Percentiles rank a stretch among this genome's conserved stretches.
These are phyloP conservation scores for Cromileptes altivelis DNA, from an alignment of 2,113 vertebrate genomes.

Conservation along the genomic window DNA sequence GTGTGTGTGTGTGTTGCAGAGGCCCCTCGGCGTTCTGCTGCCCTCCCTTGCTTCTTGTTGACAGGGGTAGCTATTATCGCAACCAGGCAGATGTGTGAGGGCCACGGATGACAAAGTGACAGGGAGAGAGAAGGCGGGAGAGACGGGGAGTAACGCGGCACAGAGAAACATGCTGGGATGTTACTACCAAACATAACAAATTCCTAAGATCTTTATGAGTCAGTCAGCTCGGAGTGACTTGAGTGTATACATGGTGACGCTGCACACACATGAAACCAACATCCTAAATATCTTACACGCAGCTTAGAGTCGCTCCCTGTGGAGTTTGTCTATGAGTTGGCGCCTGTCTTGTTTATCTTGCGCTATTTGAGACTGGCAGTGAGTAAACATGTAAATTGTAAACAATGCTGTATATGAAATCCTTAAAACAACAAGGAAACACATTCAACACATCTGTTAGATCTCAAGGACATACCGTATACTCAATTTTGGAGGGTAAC, in stretches of 20 bases:
- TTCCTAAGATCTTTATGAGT: background rate
- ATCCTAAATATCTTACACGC: background rate
- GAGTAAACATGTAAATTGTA: too few relatives aligned
- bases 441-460: too few relatives aligned
- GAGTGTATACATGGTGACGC: background rate
- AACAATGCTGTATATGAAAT: too few relatives aligned
- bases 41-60: slow-evolving; percentile 62
- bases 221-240: background rate
- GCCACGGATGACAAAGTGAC: slow-evolving; percentile 54
- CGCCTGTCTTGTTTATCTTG: background rate
- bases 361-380: background rate
- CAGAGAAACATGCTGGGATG: background rate
- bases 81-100: slow-evolving; percentile 63
- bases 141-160: background rate
- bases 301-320: background rate
- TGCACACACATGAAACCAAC: background rate
- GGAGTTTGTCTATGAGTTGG: background rate
- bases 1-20: background rate
- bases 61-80: slow-evolving; percentile 72
- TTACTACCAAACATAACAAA: background rate
- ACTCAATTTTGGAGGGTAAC: too few relatives aligned
- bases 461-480: too few relatives aligned
- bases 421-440: too few relatives aligned
- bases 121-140: slow-evolving; percentile 20
- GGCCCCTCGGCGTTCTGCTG: slow-evolving; percentile 45